Evolutionary conservation across 2,888 invertebrate species (phyloP).

Genomic region (Prenolepis imparis): DNA sequence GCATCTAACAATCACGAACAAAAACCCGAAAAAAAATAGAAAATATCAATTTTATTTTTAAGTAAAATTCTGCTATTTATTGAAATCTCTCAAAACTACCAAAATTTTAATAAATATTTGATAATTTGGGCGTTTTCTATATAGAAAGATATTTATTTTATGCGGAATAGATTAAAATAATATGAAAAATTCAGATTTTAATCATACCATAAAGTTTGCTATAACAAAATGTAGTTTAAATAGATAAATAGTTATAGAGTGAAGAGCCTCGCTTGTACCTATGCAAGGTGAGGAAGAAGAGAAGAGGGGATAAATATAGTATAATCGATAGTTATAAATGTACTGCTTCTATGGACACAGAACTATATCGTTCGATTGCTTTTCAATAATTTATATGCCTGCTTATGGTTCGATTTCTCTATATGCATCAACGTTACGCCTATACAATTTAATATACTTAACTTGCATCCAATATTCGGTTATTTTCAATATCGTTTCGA

Average conservation of each 20-base stretch:
- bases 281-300: background rate
- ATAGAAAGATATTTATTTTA: background rate
- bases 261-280: background rate
- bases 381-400: slow-evolving; percentile 67
- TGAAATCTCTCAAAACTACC: background rate
- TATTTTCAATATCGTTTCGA: slow-evolving; percentile 9
- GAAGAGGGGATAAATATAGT: background rate
- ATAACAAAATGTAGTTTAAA: slow-evolving; percentile 30
- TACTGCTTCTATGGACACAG: slow-evolving; percentile 51
- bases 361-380: slow-evolving; percentile 56
- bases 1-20: background rate
- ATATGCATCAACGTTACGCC: slow-evolving; percentile 53
- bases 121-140: background rate
- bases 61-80: background rate
- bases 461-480: slow-evolving; percentile 29
- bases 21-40: background rate
- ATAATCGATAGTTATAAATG: slow-evolving; percentile 66
- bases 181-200: background rate
- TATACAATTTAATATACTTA: slow-evolving; percentile 46
- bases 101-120: background rate
- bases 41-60: background rate
- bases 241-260: slow-evolving; percentile 18
- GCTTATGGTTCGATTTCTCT: slow-evolving; percentile 69
- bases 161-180: background rate
- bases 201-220: background rate